Conservation (phyloP, 2,113 vertebrate genomes). For the Nyctibius bracteatus region DNA sequence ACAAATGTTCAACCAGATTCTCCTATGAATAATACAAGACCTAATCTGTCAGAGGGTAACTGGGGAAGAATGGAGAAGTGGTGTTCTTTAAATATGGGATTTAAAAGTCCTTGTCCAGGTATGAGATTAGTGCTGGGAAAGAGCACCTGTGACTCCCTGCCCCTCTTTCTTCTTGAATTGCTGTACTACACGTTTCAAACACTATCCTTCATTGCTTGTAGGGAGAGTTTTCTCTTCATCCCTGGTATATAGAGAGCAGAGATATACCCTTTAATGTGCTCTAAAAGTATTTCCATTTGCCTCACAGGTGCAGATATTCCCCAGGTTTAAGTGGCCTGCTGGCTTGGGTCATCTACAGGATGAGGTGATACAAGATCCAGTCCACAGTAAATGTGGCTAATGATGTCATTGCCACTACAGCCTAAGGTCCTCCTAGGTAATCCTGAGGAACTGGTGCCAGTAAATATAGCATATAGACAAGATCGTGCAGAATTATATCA, state of each 20-base stretch:
- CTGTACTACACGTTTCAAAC: background rate
- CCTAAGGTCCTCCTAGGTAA: background rate
- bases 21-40: background rate
- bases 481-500: background rate
- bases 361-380: background rate
- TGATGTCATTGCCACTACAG: background rate
- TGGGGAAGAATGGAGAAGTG: background rate
- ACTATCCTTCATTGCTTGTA: background rate
- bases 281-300: background rate
- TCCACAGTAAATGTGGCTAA: background rate
- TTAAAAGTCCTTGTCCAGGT: background rate
- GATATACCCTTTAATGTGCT: background rate
- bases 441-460: background rate
- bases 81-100: background rate
- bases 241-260: background rate
- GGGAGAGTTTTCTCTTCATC: background rate
- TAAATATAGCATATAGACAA: background rate
- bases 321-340: background rate
- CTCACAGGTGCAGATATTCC: background rate
- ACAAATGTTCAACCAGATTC: background rate
- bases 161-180: background rate
- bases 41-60: background rate
- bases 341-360: background rate
- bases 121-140: background rate
- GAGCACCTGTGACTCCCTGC: background rate